phyloP scores from a whole-genome alignment of 2,888 invertebrate species.

The Spilosoma lubricipeda region DNA sequence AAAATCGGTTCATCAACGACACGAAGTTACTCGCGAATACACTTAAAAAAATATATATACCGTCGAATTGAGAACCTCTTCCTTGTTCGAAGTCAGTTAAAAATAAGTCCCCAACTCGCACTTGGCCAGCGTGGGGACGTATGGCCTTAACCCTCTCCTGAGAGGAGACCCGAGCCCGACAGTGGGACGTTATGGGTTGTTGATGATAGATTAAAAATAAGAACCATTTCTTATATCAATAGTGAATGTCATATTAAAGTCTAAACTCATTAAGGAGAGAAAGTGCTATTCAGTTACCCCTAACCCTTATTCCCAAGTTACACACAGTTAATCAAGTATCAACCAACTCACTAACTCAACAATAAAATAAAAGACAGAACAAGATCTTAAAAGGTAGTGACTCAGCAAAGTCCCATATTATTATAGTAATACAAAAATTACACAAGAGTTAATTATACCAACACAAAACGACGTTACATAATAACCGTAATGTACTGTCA shows the following conservation, averaged over 20 bases:
- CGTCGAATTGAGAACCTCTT: too few relatives aligned
- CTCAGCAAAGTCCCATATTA: constrained; percentile 74
- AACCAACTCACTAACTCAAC: constrained; percentile 25
- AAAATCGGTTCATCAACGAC: too few relatives aligned
- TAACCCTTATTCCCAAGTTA: neutral
- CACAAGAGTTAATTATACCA: constrained; percentile 77
- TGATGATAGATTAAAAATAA: too few relatives aligned
- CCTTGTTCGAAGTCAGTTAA: too few relatives aligned
- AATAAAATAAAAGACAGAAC: constrained; percentile 41
- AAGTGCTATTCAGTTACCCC: neutral
- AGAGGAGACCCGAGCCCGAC: too few relatives aligned
- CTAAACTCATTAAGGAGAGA: neutral
- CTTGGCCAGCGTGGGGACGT: too few relatives aligned
- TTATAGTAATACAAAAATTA: constrained; percentile 71
- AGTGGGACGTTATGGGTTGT: too few relatives aligned
- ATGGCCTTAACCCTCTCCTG: too few relatives aligned
- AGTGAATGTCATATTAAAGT: neutral
- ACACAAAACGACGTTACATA: constrained; percentile 79
- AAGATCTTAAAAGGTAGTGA: constrained; percentile 59
- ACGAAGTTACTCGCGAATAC: too few relatives aligned
- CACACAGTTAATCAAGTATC: constrained; percentile 20
- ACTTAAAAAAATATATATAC: too few relatives aligned
- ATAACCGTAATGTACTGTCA: constrained; percentile 74
- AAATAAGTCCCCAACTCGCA: too few relatives aligned
- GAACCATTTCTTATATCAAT: neutral